phyloP scores from a whole-genome alignment of 2,888 invertebrate species.

The Chymomyza amoena region DNA sequence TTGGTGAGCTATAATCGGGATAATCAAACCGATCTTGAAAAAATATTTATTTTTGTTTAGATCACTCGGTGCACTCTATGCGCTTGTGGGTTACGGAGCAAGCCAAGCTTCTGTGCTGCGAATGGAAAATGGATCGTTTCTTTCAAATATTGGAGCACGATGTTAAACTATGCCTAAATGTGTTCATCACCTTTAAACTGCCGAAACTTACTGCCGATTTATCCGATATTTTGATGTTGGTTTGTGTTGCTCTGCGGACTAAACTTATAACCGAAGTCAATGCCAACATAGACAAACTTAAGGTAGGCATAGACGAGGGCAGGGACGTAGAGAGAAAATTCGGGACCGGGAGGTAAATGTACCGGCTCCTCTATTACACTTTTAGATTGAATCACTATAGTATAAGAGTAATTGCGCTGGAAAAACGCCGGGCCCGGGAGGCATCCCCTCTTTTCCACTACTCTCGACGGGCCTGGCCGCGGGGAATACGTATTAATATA shows the following conservation, averaged over 20 bases:
- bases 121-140: slow-evolving; percentile 88
- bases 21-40: not conserved
- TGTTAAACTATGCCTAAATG: slow-evolving; percentile 82
- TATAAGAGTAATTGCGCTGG: no score
- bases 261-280: slow-evolving; percentile 89
- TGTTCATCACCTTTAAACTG: slow-evolving; percentile 81
- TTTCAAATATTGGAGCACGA: slow-evolving; percentile 85
- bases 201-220: slow-evolving; percentile 80
- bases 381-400: no score
- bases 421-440: no score
- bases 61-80: slow-evolving; percentile 89
- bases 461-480: no score
- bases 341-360: no score
- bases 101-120: slow-evolving; percentile 85
- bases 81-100: slow-evolving; percentile 88
- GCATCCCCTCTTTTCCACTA: no score
- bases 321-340: no score
- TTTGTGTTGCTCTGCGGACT: slow-evolving; percentile 88
- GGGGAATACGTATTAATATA: no score
- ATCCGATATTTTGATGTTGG: slow-evolving; percentile 87
- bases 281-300: slow-evolving; percentile 86
- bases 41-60: slow-evolving; percentile 74
- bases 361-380: no score
- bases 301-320: slow-evolving; percentile 80
- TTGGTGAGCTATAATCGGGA: slow-evolving; percentile 55